These are phyloP conservation scores for Drosophila truncata DNA, from an alignment of 1,140 invertebrate genomes.

Conservation along the genomic window DNA sequence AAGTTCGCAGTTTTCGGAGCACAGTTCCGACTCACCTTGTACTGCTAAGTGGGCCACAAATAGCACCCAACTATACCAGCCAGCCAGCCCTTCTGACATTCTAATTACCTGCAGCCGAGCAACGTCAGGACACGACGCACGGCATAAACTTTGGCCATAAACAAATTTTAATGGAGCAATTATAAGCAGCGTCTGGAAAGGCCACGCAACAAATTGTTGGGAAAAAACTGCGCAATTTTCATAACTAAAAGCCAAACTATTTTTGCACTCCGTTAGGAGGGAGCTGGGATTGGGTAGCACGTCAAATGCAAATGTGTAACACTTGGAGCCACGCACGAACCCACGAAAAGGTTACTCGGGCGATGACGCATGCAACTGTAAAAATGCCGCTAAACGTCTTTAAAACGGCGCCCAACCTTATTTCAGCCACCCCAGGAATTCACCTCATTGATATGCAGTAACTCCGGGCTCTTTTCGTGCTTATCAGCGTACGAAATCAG, in stretches of 20 bases:
- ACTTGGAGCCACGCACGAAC: conserved; percentile 66
- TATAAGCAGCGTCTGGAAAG: conserved; percentile 76
- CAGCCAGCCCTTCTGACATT: conserved; percentile 62
- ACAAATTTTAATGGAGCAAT: conserved; percentile 84
- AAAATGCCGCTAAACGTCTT: conserved; percentile 67
- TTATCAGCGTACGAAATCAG: conserved; percentile 68
- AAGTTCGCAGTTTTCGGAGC: neutral
- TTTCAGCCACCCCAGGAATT: conserved; percentile 7
- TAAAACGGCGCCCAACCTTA: conserved; percentile 8
- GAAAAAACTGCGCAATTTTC: conserved; percentile 61
- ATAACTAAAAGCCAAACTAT: conserved; percentile 69
- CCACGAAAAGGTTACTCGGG: conserved; percentile 46
- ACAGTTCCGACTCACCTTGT: neutral
- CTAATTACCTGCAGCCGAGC: conserved; percentile 62
- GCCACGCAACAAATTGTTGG: conserved; percentile 58
- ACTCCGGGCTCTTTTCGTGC: conserved; percentile 55
- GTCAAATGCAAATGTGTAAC: conserved; percentile 78
- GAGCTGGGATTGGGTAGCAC: conserved; percentile 21
- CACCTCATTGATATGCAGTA: conserved; percentile 69
- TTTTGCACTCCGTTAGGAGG: conserved; percentile 39
- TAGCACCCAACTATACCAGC: conserved; percentile 40
- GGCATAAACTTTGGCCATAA: conserved; percentile 74
- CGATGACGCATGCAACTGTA: conserved; percentile 73
- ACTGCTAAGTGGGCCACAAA: conserved; percentile 45
- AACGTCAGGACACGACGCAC: conserved; percentile 58